Evolutionary conservation across 2,888 invertebrate species (phyloP).

Genomic region (Pollenia griseotomentosa): DNA sequence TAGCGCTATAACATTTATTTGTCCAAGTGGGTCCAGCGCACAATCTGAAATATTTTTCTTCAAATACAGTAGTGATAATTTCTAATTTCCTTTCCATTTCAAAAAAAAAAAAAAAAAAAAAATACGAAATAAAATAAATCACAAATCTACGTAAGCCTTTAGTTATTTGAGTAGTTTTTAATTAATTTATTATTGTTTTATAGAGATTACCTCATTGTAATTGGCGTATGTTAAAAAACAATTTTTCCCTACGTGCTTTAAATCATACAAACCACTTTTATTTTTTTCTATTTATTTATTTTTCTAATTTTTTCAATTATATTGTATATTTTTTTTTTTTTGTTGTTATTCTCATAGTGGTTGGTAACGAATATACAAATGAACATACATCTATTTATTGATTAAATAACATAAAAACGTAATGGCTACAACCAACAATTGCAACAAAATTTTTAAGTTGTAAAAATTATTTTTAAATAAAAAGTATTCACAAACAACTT

Average conservation of each 20-base stretch:
- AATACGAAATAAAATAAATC: too few relatives aligned
- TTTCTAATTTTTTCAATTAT: not conserved
- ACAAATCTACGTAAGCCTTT: not conserved
- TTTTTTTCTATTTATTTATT: conserved; percentile 19
- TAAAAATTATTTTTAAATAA: conserved; percentile 26
- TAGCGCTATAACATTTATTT: too few relatives aligned
- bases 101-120: too few relatives aligned
- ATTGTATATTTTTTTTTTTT: not conserved
- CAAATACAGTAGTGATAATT: too few relatives aligned
- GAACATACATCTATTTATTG: conserved; percentile 3
- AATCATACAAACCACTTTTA: not conserved
- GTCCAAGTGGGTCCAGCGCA: too few relatives aligned
- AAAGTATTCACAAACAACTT: conserved; percentile 19
- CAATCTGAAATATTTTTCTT: too few relatives aligned
- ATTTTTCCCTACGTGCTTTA: conserved; percentile 33
- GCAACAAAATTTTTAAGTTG: not conserved
- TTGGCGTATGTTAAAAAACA: not conserved
- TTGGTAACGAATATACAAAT: not conserved
- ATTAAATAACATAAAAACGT: conserved; percentile 39
- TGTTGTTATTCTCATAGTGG: not conserved
- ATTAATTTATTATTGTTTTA: conserved; percentile 20
- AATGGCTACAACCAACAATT: not conserved
- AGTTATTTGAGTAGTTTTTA: conserved; percentile 12
- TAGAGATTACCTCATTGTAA: not conserved
- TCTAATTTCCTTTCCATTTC: too few relatives aligned